Base-by-base conservation (phyloP, 1,140 invertebrate species). In the Neuroterus valhalla region DNA sequence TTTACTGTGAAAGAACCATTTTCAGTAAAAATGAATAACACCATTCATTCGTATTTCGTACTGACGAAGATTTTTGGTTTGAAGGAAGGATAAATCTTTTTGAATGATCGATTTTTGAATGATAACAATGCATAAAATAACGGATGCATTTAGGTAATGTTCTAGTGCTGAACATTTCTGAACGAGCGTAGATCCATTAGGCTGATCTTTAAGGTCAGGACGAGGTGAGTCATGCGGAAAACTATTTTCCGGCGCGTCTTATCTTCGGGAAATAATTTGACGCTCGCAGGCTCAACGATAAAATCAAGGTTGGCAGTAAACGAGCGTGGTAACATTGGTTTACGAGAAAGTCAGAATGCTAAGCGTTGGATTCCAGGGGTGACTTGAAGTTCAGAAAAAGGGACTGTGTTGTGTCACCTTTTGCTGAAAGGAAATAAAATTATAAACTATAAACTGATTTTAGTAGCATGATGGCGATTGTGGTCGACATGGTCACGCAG, bases 241-340 rank as follows among this genome's bases (percentile, higher is more conserved):
- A 62, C 55, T 62, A 62, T 62, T 62, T 62, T 62, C 55, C 55
- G 55, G 26, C 55, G 55, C 55, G 55, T 31, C 55, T 62, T 62
- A 62, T 62, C 55, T 23, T 15, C 55, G 21, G 55, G 55, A 62
- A 62, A 62, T 62, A 62, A 62, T 62, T 62, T 62, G 55, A 62
- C 55, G 55, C 55, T 62, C 55, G 55, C 55, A 23, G 55, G 55
- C 55, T 62, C 31, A 62, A 62, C 55, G 55, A 62, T 62, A 62
- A 62, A 62, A 62, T 23, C 23, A 62, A 62, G 55, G 23, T 62
- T 62, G 55, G 26, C 15, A 62, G 23, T 62, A 62, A 62, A 62
- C 55, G 55, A 62, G 8, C 55, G 55, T 62, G 55, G 55, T 62
- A 62, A 62, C 55, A 62, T 23, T 62, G 55, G 55, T 62, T 62